phyloP scores from a whole-genome alignment of 2,113 vertebrate genomes.

The Illadopsis cleaveri region DNA sequence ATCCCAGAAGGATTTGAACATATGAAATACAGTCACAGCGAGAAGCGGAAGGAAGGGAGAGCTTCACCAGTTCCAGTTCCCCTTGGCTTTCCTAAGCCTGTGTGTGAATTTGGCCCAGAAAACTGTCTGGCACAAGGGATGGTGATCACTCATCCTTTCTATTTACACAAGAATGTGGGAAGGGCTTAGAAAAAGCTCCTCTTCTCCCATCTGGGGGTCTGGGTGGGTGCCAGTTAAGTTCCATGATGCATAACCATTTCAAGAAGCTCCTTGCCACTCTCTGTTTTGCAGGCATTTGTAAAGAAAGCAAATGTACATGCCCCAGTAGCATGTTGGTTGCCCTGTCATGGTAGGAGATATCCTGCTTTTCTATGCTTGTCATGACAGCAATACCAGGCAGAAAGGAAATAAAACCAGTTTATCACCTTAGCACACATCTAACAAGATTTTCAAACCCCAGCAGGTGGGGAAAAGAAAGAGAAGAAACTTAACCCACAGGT shows the following conservation, averaged over 20 bases:
- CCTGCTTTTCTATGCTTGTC: not conserved
- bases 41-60: conserved; percentile 45
- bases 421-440: not conserved
- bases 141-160: conserved; percentile 54
- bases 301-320: not conserved
- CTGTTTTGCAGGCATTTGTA: not conserved
- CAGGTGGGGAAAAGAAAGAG: not conserved
- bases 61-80: conserved; percentile 14
- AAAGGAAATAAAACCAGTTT: not conserved
- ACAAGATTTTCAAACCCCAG: not conserved
- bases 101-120: conserved; percentile 56
- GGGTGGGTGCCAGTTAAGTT: conserved; percentile 39
- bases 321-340: not conserved
- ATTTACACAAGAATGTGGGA: conserved; percentile 63
- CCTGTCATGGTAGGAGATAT: not conserved
- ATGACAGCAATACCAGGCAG: not conserved
- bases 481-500: not conserved
- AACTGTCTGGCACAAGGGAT: conserved; percentile 26
- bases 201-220: conserved; percentile 48
- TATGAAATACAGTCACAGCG: not conserved
- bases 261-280: conserved; percentile 37
- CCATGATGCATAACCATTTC: conserved; percentile 51
- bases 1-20: conserved; percentile 37
- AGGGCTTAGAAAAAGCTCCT: conserved; percentile 33
- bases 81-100: conserved; percentile 8